Evolutionary conservation across 2,888 invertebrate genomes (phyloP).

Genomic region (Drosophila acutilabella): DNA sequence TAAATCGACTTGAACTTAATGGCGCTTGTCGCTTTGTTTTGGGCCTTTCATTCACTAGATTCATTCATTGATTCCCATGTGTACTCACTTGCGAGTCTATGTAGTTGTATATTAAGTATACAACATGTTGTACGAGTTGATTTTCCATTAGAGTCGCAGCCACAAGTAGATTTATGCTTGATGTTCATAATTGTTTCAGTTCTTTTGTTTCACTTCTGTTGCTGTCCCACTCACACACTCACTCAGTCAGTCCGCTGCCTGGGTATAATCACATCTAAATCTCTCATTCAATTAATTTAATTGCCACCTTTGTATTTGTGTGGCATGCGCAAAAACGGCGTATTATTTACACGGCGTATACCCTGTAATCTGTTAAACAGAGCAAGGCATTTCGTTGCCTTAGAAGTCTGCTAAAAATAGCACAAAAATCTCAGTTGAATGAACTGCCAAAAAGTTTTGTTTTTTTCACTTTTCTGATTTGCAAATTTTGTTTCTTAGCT

Average conservation of each 20-base stretch:
- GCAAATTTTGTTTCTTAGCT: constrained; percentile 15
- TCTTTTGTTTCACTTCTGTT: constrained; percentile 39
- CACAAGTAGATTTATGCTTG: constrained; percentile 42
- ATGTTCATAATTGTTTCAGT: constrained; percentile 49
- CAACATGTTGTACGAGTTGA: constrained; percentile 45
- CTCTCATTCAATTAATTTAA: constrained; percentile 74
- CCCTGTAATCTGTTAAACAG: constrained; percentile 8
- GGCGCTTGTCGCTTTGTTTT: constrained; percentile 66
- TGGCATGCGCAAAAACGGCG: constrained; percentile 52
- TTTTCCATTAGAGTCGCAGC: constrained; percentile 59
- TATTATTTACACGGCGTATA: constrained; percentile 51
- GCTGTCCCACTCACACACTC: neutral
- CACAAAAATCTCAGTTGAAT: constrained; percentile 38
- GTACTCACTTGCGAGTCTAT: neutral
- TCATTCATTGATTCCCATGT: constrained; percentile 70
- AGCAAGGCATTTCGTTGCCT: neutral
- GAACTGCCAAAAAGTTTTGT: constrained; percentile 21
- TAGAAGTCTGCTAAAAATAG: constrained; percentile 30
- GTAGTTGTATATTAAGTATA: constrained; percentile 1
- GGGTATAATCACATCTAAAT: constrained; percentile 64
- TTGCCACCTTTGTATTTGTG: constrained; percentile 62
- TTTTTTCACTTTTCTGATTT: constrained; percentile 5
- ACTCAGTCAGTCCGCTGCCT: neutral
- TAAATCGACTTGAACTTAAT: constrained; percentile 56
- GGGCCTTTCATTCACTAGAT: constrained; percentile 58